Evolutionary conservation across 2,888 invertebrate species (phyloP), one percentile per base, ranked within the genome.

Genomic region (Leucophora obtusa): DNA sequence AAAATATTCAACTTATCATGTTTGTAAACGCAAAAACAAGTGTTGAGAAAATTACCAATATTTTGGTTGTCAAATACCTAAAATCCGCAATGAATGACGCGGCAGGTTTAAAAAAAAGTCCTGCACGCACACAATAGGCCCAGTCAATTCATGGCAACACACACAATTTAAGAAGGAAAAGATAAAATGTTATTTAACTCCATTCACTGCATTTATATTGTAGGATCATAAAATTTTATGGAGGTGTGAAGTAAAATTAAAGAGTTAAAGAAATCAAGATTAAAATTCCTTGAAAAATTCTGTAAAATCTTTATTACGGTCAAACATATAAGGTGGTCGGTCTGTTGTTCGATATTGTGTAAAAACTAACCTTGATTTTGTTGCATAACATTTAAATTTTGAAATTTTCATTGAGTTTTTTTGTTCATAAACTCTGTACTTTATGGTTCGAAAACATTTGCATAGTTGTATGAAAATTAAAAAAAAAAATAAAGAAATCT

Each of bases 231-330:
- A 53, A 62, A 60, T 50, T 62, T 69, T 73, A 73, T 77, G 14
- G 50, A 77, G 43, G 77, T 81, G 81, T 74, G 78, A 78, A 77
- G 51, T 62, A 18, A 15, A 17, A 60, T 74, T 70, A 77, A 81
- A 81, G 73, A 78, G 78, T 81, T 77, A 81, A 78, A 70, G 70
- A 77, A 80, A 76, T 72, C 17, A 24, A 21, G 60, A 58, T 43
- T 24, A 56, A 33, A 53, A 63, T 43, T 54, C 43, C 43, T 18
- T 47, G 28, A 33, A 18, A n/a, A 47, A 47, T 69, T 43, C 58
- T 70, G 51, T 18, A 58, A 70, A 58, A 54, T 63, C n/a, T 70
- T 63, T 66, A 60, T 56, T 14, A 5, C 11, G 24, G 38, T 69
- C 14, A 50, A 8, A 21, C 24, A 43, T 14, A 47, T 68, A 68